A percentile compares a stretch with the other conserved stretches of the same genome.
Conservation (phyloP, 2,888 invertebrate species). For the Rhingia rostrata region DNA sequence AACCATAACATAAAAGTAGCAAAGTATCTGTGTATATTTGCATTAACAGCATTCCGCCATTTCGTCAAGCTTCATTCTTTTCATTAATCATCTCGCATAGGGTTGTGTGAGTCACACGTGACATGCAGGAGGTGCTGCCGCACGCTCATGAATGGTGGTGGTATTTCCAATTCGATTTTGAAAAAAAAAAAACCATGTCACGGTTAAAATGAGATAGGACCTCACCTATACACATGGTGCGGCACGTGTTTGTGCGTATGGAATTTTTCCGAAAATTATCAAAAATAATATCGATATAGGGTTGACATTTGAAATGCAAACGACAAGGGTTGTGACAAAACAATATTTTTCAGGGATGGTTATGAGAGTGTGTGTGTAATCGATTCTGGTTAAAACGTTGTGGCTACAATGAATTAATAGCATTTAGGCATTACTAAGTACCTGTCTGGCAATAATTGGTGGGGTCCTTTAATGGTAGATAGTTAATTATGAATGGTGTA, state of each 20-base stretch:
- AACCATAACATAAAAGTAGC: neutral
- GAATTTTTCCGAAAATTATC: slow-evolving; percentile 16
- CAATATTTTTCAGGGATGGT: too few species aligned
- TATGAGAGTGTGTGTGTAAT: slow-evolving; percentile 14
- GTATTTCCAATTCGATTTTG: slow-evolving; percentile 52
- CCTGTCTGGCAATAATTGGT: neutral
- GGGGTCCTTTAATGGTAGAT: neutral
- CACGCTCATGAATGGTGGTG: slow-evolving; percentile 45
- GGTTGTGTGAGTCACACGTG: slow-evolving; percentile 28
- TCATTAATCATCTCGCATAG: slow-evolving; percentile 56
- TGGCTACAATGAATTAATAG: slow-evolving; percentile 16
- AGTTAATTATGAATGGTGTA: neutral
- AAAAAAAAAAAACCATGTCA: slow-evolving; percentile 38
- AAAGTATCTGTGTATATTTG: neutral
- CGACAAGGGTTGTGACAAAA: neutral
- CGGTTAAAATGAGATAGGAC: slow-evolving; percentile 3
- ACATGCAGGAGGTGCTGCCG: neutral
- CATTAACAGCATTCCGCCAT: slow-evolving; percentile 23
- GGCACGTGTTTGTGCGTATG: neutral
- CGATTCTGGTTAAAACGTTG: slow-evolving; percentile 13
- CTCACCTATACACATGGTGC: too few species aligned
- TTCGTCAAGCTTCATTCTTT: slow-evolving; percentile 59
- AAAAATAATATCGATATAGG: slow-evolving; percentile 10
- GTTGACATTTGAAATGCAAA: slow-evolving; percentile 42
- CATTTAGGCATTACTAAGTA: slow-evolving; percentile 24